Conservation (phyloP, 2,888 invertebrate species). For the Latrodectus hesperus region DNA sequence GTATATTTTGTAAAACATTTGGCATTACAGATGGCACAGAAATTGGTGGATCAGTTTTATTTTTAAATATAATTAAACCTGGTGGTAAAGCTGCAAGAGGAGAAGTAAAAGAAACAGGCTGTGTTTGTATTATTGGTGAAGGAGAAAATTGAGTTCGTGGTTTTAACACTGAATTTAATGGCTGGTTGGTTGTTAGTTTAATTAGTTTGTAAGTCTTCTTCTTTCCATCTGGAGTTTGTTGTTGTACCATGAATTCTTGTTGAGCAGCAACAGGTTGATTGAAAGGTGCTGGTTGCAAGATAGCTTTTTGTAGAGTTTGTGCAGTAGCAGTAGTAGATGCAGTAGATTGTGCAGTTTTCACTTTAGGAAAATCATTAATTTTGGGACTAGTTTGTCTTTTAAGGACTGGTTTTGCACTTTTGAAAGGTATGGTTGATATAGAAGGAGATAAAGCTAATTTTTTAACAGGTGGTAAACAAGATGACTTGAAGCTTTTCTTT, state of each 20-base stretch:
- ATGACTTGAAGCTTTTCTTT: conserved; percentile 40
- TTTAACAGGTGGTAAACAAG: conserved; percentile 3
- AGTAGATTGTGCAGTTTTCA: background rate
- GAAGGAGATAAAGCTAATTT: conserved; percentile 15
- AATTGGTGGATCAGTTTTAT: conserved; percentile 4
- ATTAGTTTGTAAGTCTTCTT: conserved; percentile 54
- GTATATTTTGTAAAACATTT: conserved; percentile 17
- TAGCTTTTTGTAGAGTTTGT: background rate
- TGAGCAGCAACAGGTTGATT: conserved; percentile 7
- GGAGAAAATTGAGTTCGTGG: background rate
- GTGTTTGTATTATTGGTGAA: background rate
- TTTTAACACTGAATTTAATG: conserved; percentile 23
- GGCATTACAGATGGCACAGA: background rate
- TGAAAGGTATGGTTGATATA: conserved; percentile 18
- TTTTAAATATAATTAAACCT: conserved; percentile 43
- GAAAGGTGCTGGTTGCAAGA: background rate
- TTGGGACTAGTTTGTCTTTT: background rate
- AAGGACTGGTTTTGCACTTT: background rate
- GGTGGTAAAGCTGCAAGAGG: conserved; percentile 20
- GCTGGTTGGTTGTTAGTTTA: conserved; percentile 21
- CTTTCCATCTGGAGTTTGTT: conserved; percentile 54
- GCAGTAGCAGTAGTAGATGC: background rate
- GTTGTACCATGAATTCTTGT: conserved; percentile 48
- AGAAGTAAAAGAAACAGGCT: background rate
- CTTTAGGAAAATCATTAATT: background rate